A percentile compares a stretch with the other conserved stretches of the same genome.
These are phyloP conservation scores for Caenorhabditis inopinata DNA, from an alignment of 1,140 invertebrate species.

Conservation along the genomic window DNA sequence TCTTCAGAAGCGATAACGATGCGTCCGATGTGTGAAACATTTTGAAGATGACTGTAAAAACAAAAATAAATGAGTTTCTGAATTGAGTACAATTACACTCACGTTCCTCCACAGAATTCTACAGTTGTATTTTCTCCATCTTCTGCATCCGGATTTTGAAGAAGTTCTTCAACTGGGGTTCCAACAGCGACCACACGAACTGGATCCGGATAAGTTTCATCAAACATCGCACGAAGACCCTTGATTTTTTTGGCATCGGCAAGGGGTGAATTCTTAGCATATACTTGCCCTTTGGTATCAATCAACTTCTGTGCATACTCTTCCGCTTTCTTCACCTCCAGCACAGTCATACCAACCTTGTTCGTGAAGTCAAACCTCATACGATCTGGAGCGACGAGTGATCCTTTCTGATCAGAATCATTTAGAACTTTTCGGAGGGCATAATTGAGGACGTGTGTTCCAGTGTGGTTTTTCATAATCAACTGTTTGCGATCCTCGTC, in stretches of 20 bases:
- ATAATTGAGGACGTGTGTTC: conserved; percentile 94
- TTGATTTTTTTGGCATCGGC: conserved; percentile 82
- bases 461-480: conserved; percentile 98
- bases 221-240: conserved; percentile 94
- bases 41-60: conserved; percentile 76
- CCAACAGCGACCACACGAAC: conserved; percentile 94
- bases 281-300: conserved; percentile 79
- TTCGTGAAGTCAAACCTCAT: conserved; percentile 95
- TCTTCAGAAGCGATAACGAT: conserved; percentile 96
- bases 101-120: conserved; percentile 99
- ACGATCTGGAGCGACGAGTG: conserved; percentile 93
- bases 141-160: conserved; percentile 79
- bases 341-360: conserved; percentile 82
- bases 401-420: conserved; percentile 92
- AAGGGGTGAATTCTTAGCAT: conserved; percentile 83
- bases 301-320: conserved; percentile 78
- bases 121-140: conserved; percentile 83
- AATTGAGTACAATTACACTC: conserved; percentile 59
- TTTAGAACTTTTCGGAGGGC: conserved; percentile 84
- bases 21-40: conserved; percentile 85
- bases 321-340: conserved; percentile 81
- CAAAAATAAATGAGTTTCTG: conserved; percentile 37
- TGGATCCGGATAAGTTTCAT: conserved; percentile 97
- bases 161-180: conserved; percentile 83
- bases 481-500: conserved; percentile 80